A percentile compares a stretch with the other conserved stretches of the same genome.
phyloP scores from a whole-genome alignment of 2,797 vertebrate species.

The Parauchenoglanis punctatus region DNA sequence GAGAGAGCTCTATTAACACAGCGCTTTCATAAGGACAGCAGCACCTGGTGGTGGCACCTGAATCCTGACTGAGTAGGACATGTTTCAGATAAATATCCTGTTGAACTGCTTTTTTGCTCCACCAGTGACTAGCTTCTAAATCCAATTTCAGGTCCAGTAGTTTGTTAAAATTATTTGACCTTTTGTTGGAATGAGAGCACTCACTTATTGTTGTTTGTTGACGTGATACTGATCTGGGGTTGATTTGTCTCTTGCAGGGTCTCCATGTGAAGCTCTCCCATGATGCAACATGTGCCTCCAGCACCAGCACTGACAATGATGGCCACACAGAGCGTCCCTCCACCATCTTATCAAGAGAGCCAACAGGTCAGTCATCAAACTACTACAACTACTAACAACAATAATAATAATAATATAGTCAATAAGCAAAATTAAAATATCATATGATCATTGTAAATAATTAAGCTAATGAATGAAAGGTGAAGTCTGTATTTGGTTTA shows the following conservation, averaged over 20 bases:
- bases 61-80: slow-evolving; percentile 29
- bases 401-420: background rate
- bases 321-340: slow-evolving; percentile 98
- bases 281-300: slow-evolving; percentile 99
- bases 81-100: background rate
- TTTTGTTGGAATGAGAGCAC: slow-evolving; percentile 2
- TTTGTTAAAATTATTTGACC: slow-evolving; percentile 1
- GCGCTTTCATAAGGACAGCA: slow-evolving; percentile 65
- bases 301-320: slow-evolving; percentile 98
- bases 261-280: slow-evolving; percentile 97
- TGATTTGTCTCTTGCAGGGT: slow-evolving; percentile 71
- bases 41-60: slow-evolving; percentile 68
- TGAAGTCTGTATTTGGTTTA: background rate
- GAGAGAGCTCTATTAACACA: background rate
- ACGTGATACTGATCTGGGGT: slow-evolving; percentile 7
- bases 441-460: background rate
- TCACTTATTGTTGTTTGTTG: background rate
- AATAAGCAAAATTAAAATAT: background rate
- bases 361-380: slow-evolving; percentile 85
- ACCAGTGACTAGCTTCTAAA: background rate
- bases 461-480: background rate
- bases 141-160: background rate
- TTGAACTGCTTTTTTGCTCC: background rate
- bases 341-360: slow-evolving; percentile 97
- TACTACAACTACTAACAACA: background rate